Percentiles rank a stretch among this genome's conserved stretches.
These are phyloP conservation scores for Calypte anna DNA, from an alignment of 2,113 vertebrate genomes.

Conservation along the genomic window DNA sequence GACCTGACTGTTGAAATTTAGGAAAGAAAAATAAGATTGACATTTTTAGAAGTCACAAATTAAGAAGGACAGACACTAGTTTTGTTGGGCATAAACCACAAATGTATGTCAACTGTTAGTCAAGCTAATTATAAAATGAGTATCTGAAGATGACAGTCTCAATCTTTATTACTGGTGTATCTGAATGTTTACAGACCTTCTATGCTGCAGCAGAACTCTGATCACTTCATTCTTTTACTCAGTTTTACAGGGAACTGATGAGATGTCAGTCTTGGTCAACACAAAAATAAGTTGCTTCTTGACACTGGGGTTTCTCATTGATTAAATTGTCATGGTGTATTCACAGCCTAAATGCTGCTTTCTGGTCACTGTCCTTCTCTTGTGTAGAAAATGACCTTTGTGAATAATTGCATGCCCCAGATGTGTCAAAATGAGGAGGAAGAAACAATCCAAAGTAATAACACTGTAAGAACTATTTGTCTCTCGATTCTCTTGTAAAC, in stretches of 20 bases:
- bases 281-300: constrained; percentile 62
- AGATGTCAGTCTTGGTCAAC: constrained; percentile 61
- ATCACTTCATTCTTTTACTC: neutral
- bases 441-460: constrained; percentile 57
- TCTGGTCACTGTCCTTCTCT: constrained; percentile 77
- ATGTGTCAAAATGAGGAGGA: constrained; percentile 78
- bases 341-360: constrained; percentile 74
- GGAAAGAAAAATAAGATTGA: neutral
- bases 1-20: neutral
- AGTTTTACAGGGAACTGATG: constrained; percentile 54
- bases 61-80: neutral
- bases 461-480: constrained; percentile 49
- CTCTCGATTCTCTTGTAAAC: neutral
- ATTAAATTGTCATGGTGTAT: constrained; percentile 79
- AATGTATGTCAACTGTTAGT: neutral
- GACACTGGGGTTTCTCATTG: constrained; percentile 71
- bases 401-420: constrained; percentile 77
- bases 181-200: neutral
- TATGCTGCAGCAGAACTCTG: neutral
- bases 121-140: neutral
- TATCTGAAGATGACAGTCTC: neutral
- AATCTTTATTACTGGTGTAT: neutral
- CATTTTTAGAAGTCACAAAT: neutral
- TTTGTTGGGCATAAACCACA: neutral
- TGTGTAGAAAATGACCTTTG: constrained; percentile 77